Evolutionary conservation across 2,113 vertebrate species (phyloP).

Genomic region (Pelvicachromis taeniatus): DNA sequence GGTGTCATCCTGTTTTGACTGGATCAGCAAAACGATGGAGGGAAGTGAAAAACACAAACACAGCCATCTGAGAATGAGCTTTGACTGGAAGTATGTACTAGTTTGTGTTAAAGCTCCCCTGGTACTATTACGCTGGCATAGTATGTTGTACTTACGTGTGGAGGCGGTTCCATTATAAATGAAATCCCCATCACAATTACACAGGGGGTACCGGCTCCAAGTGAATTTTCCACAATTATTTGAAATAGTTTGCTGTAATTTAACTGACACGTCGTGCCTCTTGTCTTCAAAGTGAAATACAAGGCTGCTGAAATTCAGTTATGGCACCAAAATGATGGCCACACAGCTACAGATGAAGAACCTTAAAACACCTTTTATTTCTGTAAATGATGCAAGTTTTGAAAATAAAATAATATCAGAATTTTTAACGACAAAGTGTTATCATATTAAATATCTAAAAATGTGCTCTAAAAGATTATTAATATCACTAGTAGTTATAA

Average conservation of each 20-base stretch:
- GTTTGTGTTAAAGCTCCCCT: not conserved
- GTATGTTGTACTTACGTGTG: not conserved
- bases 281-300: not conserved
- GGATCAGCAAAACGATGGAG: not conserved
- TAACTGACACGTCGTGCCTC: not conserved
- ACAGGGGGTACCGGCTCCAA: not conserved
- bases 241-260: not conserved
- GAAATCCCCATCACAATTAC: not conserved
- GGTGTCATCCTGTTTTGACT: constrained; percentile 27
- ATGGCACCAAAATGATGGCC: not conserved
- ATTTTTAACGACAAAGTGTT: not conserved
- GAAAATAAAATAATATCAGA: not conserved
- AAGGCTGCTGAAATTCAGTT: not conserved
- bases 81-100: not conserved
- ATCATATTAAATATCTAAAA: not conserved
- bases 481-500: not conserved
- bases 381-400: not conserved
- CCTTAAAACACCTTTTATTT: not conserved
- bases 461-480: not conserved
- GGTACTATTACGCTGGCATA: not conserved
- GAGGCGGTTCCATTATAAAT: not conserved
- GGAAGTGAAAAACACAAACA: not conserved
- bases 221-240: not conserved
- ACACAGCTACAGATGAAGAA: not conserved
- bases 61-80: not conserved